Conservation (phyloP, 2,888 invertebrate species). For the Stenurella melanura region DNA sequence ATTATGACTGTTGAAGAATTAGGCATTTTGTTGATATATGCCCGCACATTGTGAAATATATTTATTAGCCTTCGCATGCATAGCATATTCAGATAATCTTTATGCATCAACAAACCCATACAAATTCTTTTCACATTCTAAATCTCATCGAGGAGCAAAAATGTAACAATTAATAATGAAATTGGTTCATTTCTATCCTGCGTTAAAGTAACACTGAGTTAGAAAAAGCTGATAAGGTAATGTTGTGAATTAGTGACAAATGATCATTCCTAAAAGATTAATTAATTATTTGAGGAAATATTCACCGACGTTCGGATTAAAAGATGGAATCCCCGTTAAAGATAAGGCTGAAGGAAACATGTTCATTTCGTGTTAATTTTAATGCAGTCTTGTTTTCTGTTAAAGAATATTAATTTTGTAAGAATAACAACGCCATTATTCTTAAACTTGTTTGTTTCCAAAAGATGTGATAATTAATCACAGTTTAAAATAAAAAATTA, state of each 20-base stretch:
- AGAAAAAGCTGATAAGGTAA: slow-evolving; percentile 58
- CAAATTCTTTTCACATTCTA: background rate
- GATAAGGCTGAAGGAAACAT: slow-evolving; percentile 62
- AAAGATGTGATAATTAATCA: slow-evolving; percentile 27
- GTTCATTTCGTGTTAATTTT: slow-evolving; percentile 64
- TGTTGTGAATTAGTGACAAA: slow-evolving; percentile 63
- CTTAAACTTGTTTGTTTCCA: slow-evolving; percentile 10
- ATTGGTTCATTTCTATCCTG: slow-evolving; percentile 1
- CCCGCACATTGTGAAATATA: too few species aligned
- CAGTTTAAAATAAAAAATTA: background rate
- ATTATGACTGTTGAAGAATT: too few species aligned
- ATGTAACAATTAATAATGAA: background rate
- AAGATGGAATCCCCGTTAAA: slow-evolving; percentile 54
- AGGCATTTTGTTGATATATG: too few species aligned
- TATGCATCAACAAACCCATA: background rate
- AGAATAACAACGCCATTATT: slow-evolving; percentile 40
- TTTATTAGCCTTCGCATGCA: background rate
- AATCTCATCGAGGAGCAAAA: background rate
- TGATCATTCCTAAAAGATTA: slow-evolving; percentile 62
- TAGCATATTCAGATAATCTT: background rate
- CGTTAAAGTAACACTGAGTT: slow-evolving; percentile 9
- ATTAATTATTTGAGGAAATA: slow-evolving; percentile 61
- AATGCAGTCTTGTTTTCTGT: slow-evolving; percentile 59
- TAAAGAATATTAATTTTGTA: slow-evolving; percentile 57
- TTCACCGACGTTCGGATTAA: slow-evolving; percentile 55